These are phyloP conservation scores for Callipepla californica DNA, from an alignment of 2,113 vertebrate genomes.

Conservation along the genomic window DNA sequence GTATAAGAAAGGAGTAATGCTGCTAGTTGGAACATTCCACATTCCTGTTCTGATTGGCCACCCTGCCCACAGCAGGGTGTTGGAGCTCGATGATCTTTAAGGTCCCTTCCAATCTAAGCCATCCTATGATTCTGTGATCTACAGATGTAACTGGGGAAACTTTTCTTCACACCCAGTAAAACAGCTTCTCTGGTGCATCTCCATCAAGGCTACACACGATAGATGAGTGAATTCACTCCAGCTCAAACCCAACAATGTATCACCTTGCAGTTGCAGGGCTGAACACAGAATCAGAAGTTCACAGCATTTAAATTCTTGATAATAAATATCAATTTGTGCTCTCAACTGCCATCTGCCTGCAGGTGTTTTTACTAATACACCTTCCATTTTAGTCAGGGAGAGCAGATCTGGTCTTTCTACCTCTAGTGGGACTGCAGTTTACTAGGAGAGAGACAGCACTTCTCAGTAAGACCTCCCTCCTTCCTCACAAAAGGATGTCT, in stretches of 20 bases:
- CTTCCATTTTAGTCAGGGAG: background rate
- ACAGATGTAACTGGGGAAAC: background rate
- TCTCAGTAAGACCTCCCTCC: background rate
- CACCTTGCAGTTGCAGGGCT: background rate
- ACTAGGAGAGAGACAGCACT: background rate
- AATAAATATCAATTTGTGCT: background rate
- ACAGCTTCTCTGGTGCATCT: background rate
- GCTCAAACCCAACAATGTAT: background rate
- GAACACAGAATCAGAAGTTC: background rate
- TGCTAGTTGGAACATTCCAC: background rate
- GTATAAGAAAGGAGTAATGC: background rate
- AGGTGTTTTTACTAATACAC: background rate
- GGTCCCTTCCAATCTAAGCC: no score
- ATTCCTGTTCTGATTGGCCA: no score
- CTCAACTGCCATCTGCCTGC: background rate
- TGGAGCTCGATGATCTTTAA: no score
- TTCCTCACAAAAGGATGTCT: background rate
- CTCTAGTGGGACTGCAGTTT: background rate
- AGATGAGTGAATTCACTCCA: background rate
- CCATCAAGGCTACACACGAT: background rate
- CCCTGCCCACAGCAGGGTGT: no score
- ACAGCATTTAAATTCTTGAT: background rate
- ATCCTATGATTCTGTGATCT: no score
- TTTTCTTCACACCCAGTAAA: background rate
- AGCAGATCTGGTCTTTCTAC: conserved; percentile 1